phyloP scores from a whole-genome alignment of 2,797 vertebrate species.

The Phoxinus dragarum region DNA sequence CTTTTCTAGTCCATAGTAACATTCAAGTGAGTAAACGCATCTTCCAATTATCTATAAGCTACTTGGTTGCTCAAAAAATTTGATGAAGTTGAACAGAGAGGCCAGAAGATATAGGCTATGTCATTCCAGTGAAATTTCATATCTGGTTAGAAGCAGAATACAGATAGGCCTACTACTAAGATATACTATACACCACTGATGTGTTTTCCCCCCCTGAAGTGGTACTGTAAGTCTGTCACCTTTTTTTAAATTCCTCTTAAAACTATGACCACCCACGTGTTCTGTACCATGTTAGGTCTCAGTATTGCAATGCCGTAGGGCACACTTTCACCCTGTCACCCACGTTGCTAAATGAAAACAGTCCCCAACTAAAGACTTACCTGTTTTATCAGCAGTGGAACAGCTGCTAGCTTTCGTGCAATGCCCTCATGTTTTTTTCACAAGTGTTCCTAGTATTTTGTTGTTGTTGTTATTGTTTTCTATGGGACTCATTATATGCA shows the following conservation, averaged over 20 bases:
- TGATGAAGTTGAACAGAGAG: neutral
- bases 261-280: slow-evolving; percentile 35
- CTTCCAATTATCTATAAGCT: slow-evolving; percentile 23
- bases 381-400: slow-evolving; percentile 55
- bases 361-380: slow-evolving; percentile 40
- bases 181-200: neutral
- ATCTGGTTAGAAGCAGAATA: slow-evolving; percentile 4
- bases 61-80: neutral
- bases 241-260: slow-evolving; percentile 21
- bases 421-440: slow-evolving; percentile 45
- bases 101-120: neutral
- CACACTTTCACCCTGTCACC: slow-evolving; percentile 11
- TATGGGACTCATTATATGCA: slow-evolving; percentile 55
- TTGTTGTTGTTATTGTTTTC: slow-evolving; percentile 38
- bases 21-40: neutral
- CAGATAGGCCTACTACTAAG: neutral
- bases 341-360: slow-evolving; percentile 36
- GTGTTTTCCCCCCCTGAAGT: neutral
- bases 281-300: slow-evolving; percentile 20
- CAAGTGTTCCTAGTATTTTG: slow-evolving; percentile 32
- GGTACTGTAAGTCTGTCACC: neutral
- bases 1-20: neutral
- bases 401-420: slow-evolving; percentile 53
- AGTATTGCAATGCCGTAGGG: slow-evolving; percentile 19
- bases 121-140: neutral